Evolutionary conservation across 53 echinoderm and acorn worm genomes (phyloP).

Genomic region (Glandiceps talaboti): DNA sequence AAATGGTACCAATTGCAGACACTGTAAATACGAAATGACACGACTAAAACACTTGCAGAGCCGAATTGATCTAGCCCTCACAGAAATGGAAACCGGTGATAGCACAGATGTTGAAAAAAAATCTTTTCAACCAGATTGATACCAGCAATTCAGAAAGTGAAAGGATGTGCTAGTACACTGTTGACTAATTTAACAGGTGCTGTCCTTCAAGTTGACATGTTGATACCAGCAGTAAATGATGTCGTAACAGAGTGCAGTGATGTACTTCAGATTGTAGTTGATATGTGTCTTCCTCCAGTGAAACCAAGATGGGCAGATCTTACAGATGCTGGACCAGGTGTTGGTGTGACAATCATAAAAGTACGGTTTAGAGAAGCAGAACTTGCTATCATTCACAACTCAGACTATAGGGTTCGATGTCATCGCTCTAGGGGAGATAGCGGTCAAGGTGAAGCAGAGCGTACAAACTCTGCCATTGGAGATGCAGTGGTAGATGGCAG

Average conservation of each 20-base stretch:
- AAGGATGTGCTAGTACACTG: background rate
- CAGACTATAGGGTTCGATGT: slow-evolving; percentile 9
- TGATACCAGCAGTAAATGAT: background rate
- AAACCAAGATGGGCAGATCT: slow-evolving; percentile 18
- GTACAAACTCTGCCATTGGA: slow-evolving; percentile 9
- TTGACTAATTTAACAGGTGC: background rate
- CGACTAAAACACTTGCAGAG: background rate
- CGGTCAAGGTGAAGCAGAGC: slow-evolving; percentile 15
- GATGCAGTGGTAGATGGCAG: slow-evolving; percentile 7
- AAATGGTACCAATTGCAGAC: background rate
- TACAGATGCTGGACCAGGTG: slow-evolving; percentile 13
- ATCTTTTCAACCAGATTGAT: background rate
- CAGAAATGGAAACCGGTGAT: background rate
- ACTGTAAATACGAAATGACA: background rate
- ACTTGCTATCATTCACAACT: background rate
- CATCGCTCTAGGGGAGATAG: slow-evolving; percentile 7
- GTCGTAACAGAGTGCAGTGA: background rate
- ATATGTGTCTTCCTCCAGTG: slow-evolving; percentile 1
- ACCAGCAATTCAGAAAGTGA: background rate
- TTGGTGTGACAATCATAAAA: slow-evolving; percentile 6
- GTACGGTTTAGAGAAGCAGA: slow-evolving; percentile 12
- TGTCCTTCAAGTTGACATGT: background rate
- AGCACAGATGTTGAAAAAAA: background rate
- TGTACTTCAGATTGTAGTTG: background rate
- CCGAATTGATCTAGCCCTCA: background rate